phyloP scores from a whole-genome alignment of 2,113 vertebrate species.

The Paramisgurnus dabryanus region DNA sequence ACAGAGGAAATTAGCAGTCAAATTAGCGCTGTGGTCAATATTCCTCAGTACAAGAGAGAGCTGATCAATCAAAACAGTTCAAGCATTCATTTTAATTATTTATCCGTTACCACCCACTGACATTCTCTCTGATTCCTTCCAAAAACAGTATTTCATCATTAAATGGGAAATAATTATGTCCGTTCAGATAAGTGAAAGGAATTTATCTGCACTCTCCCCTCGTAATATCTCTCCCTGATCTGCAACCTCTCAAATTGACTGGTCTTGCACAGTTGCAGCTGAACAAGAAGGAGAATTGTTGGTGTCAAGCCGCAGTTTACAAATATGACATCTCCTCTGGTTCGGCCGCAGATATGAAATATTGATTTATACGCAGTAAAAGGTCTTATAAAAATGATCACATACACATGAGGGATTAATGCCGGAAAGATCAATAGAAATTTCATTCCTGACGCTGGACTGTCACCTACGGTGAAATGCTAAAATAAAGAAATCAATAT shows the following conservation, averaged over 20 bases:
- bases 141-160: conserved; percentile 73
- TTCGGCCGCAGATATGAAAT: conserved; percentile 99
- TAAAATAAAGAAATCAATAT: conserved; percentile 99
- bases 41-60: conserved; percentile 52
- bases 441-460: conserved; percentile 99
- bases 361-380: conserved; percentile 99
- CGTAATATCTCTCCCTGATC: conserved; percentile 83
- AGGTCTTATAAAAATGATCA: conserved; percentile 99
- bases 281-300: conserved; percentile 99
- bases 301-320: conserved; percentile 99
- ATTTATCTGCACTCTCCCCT: conserved; percentile 70
- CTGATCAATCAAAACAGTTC: conserved; percentile 69
- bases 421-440: conserved; percentile 99
- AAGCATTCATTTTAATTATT: conserved; percentile 70
- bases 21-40: conserved; percentile 66
- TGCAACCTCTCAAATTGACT: conserved; percentile 96
- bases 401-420: conserved; percentile 99
- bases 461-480: conserved; percentile 99
- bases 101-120: conserved; percentile 61
- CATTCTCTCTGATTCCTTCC: conserved; percentile 67
- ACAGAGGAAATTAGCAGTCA: conserved; percentile 63
- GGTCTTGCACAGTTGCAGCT: conserved; percentile 98
- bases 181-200: conserved; percentile 62
- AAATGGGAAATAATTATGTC: conserved; percentile 54
- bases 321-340: conserved; percentile 99